These are phyloP conservation scores for Melitaea cinxia DNA, from an alignment of 1,140 invertebrate species.

Conservation along the genomic window DNA sequence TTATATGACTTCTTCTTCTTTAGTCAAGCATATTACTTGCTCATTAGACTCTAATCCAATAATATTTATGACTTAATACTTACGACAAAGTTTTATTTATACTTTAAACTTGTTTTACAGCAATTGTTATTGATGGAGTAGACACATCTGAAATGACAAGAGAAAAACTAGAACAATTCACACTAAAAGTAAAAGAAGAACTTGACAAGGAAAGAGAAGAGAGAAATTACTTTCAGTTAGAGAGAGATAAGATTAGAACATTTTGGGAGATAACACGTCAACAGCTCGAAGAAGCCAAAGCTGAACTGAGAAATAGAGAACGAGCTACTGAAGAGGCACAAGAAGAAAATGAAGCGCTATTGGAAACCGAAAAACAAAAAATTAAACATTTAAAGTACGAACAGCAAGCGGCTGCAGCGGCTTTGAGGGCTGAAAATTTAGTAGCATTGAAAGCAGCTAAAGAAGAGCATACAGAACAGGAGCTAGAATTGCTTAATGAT, in stretches of 20 bases:
- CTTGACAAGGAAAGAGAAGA: constrained; percentile 96
- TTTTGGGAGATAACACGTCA: constrained; percentile 95
- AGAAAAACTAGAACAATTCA: constrained; percentile 95
- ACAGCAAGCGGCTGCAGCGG: constrained; percentile 91
- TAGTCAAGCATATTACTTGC: too few species aligned
- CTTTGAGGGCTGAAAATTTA: constrained; percentile 84
- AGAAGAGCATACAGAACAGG: constrained; percentile 85
- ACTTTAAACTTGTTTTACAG: constrained; percentile 49
- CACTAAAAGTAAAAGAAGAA: constrained; percentile 93
- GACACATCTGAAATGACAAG: constrained; percentile 95
- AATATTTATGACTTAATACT: too few species aligned
- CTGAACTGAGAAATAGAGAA: constrained; percentile 91
- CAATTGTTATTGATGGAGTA: constrained; percentile 92
- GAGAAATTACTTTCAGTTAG: constrained; percentile 96
- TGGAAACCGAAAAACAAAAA: constrained; percentile 95
- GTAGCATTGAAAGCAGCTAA: constrained; percentile 75
- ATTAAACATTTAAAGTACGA: constrained; percentile 96
- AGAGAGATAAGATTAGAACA: constrained; percentile 95
- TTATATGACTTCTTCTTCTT: too few species aligned
- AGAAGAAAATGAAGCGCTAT: constrained; percentile 92
- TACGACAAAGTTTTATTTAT: background rate
- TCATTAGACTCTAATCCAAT: too few species aligned
- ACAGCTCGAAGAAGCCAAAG: constrained; percentile 91
- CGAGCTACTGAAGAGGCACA: constrained; percentile 93
- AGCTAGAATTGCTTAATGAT: constrained; percentile 89